phyloP scores from a whole-genome alignment of 2,797 vertebrate species.

The Iguana delicatissima region DNA sequence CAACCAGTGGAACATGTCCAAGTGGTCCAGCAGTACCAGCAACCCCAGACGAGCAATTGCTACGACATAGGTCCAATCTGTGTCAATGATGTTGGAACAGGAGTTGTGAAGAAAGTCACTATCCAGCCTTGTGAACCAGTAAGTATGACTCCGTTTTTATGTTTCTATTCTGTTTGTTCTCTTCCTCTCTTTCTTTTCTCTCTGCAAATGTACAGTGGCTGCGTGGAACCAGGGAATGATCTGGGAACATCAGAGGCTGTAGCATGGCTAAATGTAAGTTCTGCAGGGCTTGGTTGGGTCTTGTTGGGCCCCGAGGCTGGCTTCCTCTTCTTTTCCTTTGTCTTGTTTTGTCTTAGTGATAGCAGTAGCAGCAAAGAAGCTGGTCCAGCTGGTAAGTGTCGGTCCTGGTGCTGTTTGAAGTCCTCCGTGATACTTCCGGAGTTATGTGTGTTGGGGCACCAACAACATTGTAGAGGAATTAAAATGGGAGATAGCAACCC shows the following conservation, averaged over 20 bases:
- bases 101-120: conserved; percentile 48
- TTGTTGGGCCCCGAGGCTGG: background rate
- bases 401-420: background rate
- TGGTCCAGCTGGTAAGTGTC: background rate
- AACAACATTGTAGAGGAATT: background rate
- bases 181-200: background rate
- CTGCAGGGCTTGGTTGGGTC: too few species aligned
- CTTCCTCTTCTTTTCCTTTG: background rate
- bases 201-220: too few species aligned
- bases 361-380: background rate
- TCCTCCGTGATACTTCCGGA: background rate
- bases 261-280: too few species aligned
- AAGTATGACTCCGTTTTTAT: background rate
- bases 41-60: conserved; percentile 55
- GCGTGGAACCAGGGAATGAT: background rate
- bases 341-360: background rate
- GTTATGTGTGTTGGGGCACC: background rate
- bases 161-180: background rate
- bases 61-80: conserved; percentile 55
- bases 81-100: conserved; percentile 56
- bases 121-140: conserved; percentile 73
- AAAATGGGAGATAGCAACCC: background rate
- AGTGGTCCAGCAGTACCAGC: conserved; percentile 62
- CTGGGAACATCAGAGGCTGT: background rate
- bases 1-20: conserved; percentile 57